Percentiles rank a stretch among this genome's conserved stretches.
phyloP scores from a whole-genome alignment of 2,797 vertebrate genomes.

The Rhabdomys pumilio region DNA sequence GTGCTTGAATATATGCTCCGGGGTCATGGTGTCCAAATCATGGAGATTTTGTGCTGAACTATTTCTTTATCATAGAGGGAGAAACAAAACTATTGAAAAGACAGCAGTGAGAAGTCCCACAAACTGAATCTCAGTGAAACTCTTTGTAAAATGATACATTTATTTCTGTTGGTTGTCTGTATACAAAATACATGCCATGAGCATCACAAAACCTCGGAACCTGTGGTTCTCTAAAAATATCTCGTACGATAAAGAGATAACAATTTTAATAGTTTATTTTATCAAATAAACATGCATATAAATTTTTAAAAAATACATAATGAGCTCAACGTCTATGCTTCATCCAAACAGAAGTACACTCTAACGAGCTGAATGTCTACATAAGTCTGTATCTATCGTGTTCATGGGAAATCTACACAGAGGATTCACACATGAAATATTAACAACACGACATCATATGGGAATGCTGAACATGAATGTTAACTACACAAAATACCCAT shows the following conservation, averaged over 20 bases:
- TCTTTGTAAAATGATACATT: slow-evolving; percentile 37
- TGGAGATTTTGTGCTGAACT: neutral
- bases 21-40: neutral
- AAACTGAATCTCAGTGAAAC: slow-evolving; percentile 34
- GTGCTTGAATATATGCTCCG: neutral
- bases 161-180: neutral
- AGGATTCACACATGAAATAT: slow-evolving; percentile 38
- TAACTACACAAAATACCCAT: slow-evolving; percentile 62
- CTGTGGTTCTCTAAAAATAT: slow-evolving; percentile 11
- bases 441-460: slow-evolving; percentile 19
- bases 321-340: slow-evolving; percentile 19
- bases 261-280: slow-evolving; percentile 24
- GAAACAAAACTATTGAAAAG: slow-evolving; percentile 36
- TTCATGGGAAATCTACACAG: slow-evolving; percentile 40
- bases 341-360: slow-evolving; percentile 51
- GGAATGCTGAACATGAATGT: slow-evolving; percentile 45
- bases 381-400: neutral
- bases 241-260: slow-evolving; percentile 57
- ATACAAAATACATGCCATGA: slow-evolving; percentile 19
- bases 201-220: slow-evolving; percentile 28
- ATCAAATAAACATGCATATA: slow-evolving; percentile 59
- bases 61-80: neutral
- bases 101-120: slow-evolving; percentile 28
- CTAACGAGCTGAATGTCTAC: slow-evolving; percentile 31
- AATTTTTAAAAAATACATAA: slow-evolving; percentile 45